Conservation (phyloP, 2,797 vertebrate genomes). For the Ciconia nigra region DNA sequence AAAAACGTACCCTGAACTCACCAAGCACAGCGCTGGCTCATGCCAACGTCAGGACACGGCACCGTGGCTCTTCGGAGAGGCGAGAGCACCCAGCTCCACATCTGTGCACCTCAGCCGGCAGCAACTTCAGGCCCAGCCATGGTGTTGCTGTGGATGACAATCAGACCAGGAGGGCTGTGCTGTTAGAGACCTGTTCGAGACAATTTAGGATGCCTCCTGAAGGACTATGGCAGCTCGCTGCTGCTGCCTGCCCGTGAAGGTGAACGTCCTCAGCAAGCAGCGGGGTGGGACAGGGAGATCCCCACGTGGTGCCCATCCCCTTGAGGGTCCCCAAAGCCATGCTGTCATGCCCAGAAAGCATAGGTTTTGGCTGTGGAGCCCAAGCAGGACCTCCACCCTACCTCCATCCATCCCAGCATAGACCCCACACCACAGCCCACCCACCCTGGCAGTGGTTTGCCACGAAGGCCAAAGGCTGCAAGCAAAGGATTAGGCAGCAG, state of each 20-base stretch:
- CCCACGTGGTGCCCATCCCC: neutral
- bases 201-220: neutral
- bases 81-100: fast-evolving
- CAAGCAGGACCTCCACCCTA: neutral
- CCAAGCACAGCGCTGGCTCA: neutral
- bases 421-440: neutral
- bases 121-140: neutral
- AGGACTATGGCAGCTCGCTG: neutral
- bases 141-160: neutral
- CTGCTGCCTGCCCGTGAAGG: neutral
- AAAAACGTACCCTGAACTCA: neutral
- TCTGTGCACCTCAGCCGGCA: neutral
- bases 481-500: neutral
- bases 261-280: neutral
- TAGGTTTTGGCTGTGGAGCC: neutral
- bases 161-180: neutral
- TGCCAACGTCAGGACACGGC: neutral
- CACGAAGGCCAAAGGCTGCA: neutral
- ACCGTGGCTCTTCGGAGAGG: neutral
- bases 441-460: neutral
- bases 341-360: neutral
- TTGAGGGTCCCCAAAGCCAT: neutral
- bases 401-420: neutral
- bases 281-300: neutral
- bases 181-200: neutral